Conservation (phyloP, 1,140 invertebrate species). For the Grapholita molesta region DNA sequence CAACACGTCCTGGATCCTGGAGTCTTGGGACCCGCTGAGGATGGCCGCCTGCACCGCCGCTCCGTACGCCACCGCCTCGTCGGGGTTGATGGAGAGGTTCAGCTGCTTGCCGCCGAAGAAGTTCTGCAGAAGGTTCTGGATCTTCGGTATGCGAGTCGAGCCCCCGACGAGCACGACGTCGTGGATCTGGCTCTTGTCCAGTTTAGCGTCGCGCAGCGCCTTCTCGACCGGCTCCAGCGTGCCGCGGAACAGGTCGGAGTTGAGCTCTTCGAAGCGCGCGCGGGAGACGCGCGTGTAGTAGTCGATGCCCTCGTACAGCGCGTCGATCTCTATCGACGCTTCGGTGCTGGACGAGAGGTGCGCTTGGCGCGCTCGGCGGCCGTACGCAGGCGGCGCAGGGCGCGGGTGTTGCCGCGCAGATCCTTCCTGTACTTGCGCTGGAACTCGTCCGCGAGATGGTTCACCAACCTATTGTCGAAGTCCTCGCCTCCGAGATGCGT, state of each 20-base stretch:
- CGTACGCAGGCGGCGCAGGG: slow-evolving; percentile 77
- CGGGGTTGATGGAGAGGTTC: slow-evolving; percentile 64
- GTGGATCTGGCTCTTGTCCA: slow-evolving; percentile 80
- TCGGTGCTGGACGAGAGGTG: slow-evolving; percentile 60
- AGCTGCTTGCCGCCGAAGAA: slow-evolving; percentile 49
- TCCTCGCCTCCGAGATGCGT: slow-evolving; percentile 82
- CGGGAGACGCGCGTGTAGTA: slow-evolving; percentile 68
- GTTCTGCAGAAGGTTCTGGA: slow-evolving; percentile 59
- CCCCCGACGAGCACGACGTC: slow-evolving; percentile 82
- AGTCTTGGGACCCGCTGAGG: slow-evolving; percentile 69
- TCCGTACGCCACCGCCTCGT: slow-evolving; percentile 69
- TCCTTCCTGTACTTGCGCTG: slow-evolving; percentile 61
- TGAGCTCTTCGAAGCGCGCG: slow-evolving; percentile 87
- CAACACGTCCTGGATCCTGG: slow-evolving; percentile 64
- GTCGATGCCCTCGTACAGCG: slow-evolving; percentile 51
- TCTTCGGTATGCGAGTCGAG: slow-evolving; percentile 78
- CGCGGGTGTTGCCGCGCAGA: slow-evolving; percentile 47
- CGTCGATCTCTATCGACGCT: slow-evolving; percentile 28
- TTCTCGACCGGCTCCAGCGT: slow-evolving; percentile 58
- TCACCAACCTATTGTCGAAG: slow-evolving; percentile 85
- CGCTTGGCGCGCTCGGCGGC: slow-evolving; percentile 75
- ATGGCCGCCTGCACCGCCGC: slow-evolving; percentile 81
- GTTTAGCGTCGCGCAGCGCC: slow-evolving; percentile 80
- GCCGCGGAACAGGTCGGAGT: slow-evolving; percentile 60
- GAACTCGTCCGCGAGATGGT: slow-evolving; percentile 74